These are phyloP conservation scores for Choloepus hoffmanni DNA, from an alignment of 2,113 vertebrate species.

Conservation along the genomic window DNA sequence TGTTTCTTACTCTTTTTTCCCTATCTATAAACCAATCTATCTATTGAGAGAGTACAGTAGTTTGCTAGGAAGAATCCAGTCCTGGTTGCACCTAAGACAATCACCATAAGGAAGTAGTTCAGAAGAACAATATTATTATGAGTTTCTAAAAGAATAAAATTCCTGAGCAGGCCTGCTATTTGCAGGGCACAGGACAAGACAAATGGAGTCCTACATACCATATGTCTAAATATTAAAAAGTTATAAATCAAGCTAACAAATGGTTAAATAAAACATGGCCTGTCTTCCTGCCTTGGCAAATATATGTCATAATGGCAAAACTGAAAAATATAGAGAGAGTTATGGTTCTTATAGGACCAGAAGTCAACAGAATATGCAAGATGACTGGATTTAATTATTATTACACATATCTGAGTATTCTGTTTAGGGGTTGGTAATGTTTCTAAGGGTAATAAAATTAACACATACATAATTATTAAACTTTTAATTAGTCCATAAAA, in stretches of 20 bases:
- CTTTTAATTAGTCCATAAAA: slow-evolving; percentile 8
- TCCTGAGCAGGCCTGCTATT: slow-evolving; percentile 5
- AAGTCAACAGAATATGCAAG: neutral
- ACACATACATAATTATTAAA: neutral
- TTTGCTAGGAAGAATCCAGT: neutral
- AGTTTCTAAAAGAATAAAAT: neutral
- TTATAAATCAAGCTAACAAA: neutral
- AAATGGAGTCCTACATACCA: neutral
- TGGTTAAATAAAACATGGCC: neutral
- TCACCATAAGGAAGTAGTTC: neutral
- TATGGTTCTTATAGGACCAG: neutral
- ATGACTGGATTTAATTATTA: neutral
- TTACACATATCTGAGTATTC: neutral
- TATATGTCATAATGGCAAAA: neutral
- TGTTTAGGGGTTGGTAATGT: neutral
- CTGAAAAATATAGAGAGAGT: neutral
- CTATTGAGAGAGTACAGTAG: neutral
- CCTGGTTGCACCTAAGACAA: neutral
- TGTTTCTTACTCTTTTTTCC: neutral
- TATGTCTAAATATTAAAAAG: slow-evolving; percentile 27
- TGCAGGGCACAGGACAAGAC: neutral
- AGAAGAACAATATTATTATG: neutral
- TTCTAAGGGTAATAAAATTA: slow-evolving; percentile 52
- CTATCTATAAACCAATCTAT: neutral
- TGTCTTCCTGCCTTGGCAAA: neutral